Percentiles rank a stretch among this genome's conserved stretches.
Conservation (phyloP, 2,797 vertebrate species). For the Muscicapa comitata region DNA sequence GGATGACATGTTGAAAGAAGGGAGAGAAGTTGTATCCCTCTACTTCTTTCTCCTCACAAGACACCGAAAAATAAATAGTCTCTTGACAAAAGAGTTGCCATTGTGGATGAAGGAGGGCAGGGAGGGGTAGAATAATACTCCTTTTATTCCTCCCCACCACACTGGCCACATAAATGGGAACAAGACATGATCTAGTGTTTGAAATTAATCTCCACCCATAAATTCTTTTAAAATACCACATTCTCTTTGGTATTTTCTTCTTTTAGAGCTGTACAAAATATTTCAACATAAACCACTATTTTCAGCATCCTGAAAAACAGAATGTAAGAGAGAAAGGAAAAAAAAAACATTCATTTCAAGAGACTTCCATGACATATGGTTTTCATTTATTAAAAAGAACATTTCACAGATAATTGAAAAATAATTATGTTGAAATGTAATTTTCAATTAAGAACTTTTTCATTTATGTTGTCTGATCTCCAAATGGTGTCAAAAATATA, state of each 20-base stretch:
- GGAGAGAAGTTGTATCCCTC: neutral
- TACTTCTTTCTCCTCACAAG: neutral
- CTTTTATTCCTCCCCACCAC: neutral
- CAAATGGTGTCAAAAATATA: neutral
- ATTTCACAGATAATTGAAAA: neutral
- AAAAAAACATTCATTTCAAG: neutral
- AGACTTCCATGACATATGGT: neutral
- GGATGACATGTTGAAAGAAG: neutral
- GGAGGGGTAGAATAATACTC: neutral
- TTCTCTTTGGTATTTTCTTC: neutral
- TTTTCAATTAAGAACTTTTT: neutral
- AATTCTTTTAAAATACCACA: neutral
- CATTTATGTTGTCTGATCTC: neutral
- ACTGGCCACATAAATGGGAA: neutral
- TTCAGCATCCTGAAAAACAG: neutral
- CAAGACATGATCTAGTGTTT: neutral
- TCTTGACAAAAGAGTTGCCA: neutral
- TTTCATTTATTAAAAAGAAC: neutral
- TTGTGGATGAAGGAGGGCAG: neutral
- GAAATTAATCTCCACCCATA: neutral
- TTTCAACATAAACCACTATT: conserved; percentile 12
- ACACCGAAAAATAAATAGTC: neutral
- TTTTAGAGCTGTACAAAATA: neutral
- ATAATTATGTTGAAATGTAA: neutral
- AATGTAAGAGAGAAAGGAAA: neutral